A percentile compares a stretch with the other conserved stretches of the same genome.
These are phyloP conservation scores for Mesoligia furuncula DNA, from an alignment of 2,888 invertebrate genomes.

Conservation along the genomic window DNA sequence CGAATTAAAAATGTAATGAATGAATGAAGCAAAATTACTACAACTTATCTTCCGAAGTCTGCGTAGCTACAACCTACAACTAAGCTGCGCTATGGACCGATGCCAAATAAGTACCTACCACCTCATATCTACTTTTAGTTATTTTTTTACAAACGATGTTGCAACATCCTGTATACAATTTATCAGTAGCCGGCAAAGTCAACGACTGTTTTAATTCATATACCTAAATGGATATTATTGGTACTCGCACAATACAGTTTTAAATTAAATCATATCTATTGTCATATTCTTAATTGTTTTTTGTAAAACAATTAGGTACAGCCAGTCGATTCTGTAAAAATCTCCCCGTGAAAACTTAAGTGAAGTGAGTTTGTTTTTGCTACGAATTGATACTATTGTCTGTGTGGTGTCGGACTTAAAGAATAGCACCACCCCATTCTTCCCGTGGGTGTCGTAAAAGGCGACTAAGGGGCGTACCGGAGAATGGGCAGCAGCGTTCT, in stretches of 20 bases:
- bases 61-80: neutral
- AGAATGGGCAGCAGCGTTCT: no score
- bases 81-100: neutral
- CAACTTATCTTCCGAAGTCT: neutral
- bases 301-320: no score
- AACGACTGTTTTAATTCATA: constrained; percentile 45
- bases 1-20: neutral
- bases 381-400: no score
- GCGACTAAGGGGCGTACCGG: no score
- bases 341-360: no score
- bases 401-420: no score
- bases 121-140: neutral
- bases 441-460: no score
- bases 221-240: constrained; percentile 27
- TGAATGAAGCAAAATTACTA: no score
- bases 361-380: no score
- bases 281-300: neutral
- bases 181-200: constrained; percentile 53
- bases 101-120: neutral
- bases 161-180: constrained; percentile 43
- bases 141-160: neutral
- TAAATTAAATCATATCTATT: neutral
- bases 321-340: no score
- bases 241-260: neutral
- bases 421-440: no score